Conservation (phyloP, 2,113 vertebrate species). For the Onychorhynchus coronatus region DNA sequence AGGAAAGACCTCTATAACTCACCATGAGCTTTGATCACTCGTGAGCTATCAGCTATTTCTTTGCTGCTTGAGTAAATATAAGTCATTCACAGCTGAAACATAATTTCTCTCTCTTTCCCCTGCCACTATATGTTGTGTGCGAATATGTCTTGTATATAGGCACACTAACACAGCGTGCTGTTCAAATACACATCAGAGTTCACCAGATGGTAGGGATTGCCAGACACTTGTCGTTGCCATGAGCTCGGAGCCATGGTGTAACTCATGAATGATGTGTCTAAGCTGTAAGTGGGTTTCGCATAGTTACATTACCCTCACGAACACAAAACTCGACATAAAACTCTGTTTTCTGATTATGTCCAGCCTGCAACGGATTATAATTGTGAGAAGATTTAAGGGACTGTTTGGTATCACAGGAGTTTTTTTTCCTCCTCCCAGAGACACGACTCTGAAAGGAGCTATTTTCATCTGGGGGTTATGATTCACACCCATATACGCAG, state of each 20-base stretch:
- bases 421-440: background rate
- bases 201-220: constrained; percentile 62
- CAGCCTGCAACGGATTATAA: background rate
- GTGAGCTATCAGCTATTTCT: constrained; percentile 56
- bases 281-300: constrained; percentile 28
- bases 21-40: constrained; percentile 24
- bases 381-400: background rate
- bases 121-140: constrained; percentile 39
- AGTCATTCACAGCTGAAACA: constrained; percentile 57
- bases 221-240: constrained; percentile 58
- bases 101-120: constrained; percentile 65
- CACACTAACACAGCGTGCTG: constrained; percentile 59
- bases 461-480: constrained; percentile 37
- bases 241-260: constrained; percentile 50
- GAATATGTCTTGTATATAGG: constrained; percentile 39
- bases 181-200: constrained; percentile 68
- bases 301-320: background rate
- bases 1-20: constrained; percentile 57
- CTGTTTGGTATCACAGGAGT: background rate
- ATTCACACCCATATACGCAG: background rate
- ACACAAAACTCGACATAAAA: background rate
- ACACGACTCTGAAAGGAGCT: background rate
- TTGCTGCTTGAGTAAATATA: constrained; percentile 46
- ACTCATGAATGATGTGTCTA: constrained; percentile 54
- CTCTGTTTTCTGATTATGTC: background rate